Evolutionary conservation across 1,140 invertebrate genomes (phyloP).

Genomic region (Solenopsis fugax): DNA sequence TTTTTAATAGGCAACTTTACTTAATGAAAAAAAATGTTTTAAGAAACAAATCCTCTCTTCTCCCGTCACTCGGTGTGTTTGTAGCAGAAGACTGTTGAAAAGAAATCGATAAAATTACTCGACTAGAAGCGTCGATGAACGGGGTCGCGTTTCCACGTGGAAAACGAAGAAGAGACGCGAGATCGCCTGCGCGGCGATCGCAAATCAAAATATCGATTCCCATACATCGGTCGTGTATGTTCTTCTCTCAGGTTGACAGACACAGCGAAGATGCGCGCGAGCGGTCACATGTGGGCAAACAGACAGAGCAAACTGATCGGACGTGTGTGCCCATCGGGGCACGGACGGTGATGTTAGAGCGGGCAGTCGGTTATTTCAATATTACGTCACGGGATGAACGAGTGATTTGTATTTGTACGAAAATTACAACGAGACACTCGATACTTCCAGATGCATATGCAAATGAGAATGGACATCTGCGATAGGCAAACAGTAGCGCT

Average conservation of each 20-base stretch:
- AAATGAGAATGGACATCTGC: conserved; percentile 69
- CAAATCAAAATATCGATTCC: conserved; percentile 10
- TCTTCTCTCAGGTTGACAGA: conserved; percentile 36
- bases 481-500: not conserved
- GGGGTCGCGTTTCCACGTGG: not conserved
- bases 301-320: conserved; percentile 63
- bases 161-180: conserved; percentile 1
- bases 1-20: not conserved
- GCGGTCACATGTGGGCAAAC: conserved; percentile 73
- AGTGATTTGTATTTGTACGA: conserved; percentile 71
- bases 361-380: conserved; percentile 67
- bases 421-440: conserved; percentile 68
- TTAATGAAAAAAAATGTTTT: not conserved
- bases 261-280: conserved; percentile 23
- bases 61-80: not conserved
- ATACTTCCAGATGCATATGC: conserved; percentile 65
- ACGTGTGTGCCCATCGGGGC: conserved; percentile 45
- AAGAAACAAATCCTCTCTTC: not conserved
- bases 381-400: conserved; percentile 66
- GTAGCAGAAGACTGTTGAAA: not conserved
- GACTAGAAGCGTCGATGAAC: not conserved
- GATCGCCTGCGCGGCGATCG: not conserved
- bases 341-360: conserved; percentile 27
- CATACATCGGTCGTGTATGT: conserved; percentile 1
- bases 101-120: conserved; percentile 17